A percentile compares a stretch with the other conserved stretches of the same genome.
phyloP scores from a whole-genome alignment of 2,888 invertebrate genomes.

The Metellina segmentata region DNA sequence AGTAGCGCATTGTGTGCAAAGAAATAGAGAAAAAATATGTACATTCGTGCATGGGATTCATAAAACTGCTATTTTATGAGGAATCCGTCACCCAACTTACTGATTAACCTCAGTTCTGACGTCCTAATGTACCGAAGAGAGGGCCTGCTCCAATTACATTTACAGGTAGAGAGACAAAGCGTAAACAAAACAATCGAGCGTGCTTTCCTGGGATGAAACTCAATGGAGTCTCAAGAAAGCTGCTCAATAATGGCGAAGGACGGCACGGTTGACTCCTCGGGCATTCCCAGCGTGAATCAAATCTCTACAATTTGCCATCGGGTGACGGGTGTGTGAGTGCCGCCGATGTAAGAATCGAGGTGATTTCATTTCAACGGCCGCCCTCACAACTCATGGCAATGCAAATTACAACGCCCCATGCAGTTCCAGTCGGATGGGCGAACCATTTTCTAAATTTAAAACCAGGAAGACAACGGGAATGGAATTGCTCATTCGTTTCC shows the following conservation, averaged over 20 bases:
- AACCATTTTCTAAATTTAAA: conserved; percentile 52
- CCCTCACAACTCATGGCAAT: neutral
- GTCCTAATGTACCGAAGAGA: too few species aligned
- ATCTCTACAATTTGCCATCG: conserved; percentile 1
- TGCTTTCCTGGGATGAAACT: too few species aligned
- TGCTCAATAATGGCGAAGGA: neutral
- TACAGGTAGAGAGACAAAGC: too few species aligned
- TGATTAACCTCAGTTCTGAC: too few species aligned
- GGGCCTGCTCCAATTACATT: too few species aligned
- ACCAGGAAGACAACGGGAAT: conserved; percentile 40
- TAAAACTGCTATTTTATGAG: too few species aligned
- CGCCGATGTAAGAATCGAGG: neutral
- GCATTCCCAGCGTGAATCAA: conserved; percentile 24
- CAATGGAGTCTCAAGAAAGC: neutral
- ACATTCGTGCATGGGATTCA: too few species aligned
- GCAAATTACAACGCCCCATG: neutral
- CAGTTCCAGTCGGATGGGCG: conserved; percentile 35
- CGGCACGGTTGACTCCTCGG: conserved; percentile 15
- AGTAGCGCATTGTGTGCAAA: too few species aligned
- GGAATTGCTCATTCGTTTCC: conserved; percentile 14
- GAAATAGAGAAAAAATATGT: too few species aligned
- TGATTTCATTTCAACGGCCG: conserved; percentile 14
- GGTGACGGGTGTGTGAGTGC: neutral
- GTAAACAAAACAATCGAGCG: too few species aligned
- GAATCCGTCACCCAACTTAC: too few species aligned